Evolutionary conservation across 2,113 vertebrate genomes (phyloP), one percentile per base, ranked within the genome.

Genomic region (Nerophis lumbriciformis): DNA sequence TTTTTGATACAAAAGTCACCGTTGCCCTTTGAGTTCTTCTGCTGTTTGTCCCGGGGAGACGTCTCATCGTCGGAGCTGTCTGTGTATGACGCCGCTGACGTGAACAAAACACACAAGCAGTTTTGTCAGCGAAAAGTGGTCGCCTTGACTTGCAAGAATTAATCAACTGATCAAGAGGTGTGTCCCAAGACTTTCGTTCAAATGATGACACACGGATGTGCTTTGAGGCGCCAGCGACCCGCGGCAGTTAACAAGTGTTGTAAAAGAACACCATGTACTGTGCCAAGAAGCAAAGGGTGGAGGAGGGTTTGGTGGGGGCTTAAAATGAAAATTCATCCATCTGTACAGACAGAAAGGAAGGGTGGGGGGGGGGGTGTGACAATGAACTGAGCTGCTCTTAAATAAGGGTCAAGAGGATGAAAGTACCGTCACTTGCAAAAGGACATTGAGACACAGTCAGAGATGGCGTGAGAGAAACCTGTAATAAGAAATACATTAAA

Each of bases 41-140:
- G 96, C 85, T 98, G 95, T 76, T 99, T 99, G 87, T 99, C 97
- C 14, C 97, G 81, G 0, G 97, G 97, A 8, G 97, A 98, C 2
- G 96, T 97, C 90, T 99, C 97, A 42, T 99, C 97, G 2, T 99
- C 97, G 0, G 96, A 98, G 87, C 97, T 99, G 88, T 99, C 97
- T 1, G 97, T 98, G 84, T 98, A 99, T 1, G 97, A 99, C 36
- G 97, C 97, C n/a, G 97, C 97, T 99, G 5, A 4, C 10, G 12
- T 45, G 6, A 45, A 45, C 42, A 28, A 28, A 8, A 51, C 4
- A 56, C 8, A 52, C n/a, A 85, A 15, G 60, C 48, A 28, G 2
- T 16, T 1, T 1, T 8, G 61, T 55, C 10, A 68, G 36, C 19
- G 42, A 16, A 49, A 16, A 8, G 16, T 16, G n/a, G 4, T n/a